Base-by-base conservation (phyloP, 2,113 vertebrate genomes). In the Corythoichthys intestinalis region DNA sequence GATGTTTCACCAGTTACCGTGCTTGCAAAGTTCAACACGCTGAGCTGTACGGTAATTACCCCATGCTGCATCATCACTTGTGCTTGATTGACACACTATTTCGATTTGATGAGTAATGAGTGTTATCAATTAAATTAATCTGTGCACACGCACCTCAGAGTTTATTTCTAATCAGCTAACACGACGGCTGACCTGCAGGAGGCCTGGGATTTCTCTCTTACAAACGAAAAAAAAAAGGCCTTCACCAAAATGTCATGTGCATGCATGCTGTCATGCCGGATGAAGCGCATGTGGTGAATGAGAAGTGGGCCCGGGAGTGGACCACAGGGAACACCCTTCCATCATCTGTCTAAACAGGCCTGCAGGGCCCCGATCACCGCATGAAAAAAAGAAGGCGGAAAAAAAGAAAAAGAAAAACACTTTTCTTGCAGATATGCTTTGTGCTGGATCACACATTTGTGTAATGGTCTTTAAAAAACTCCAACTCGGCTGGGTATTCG, bases 331-430 rank as follows among this genome's bases (percentile, higher is more conserved):
- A 73, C 78, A 87, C 74, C 87, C 81, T 89, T 89, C 88, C 83
- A 90, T 90, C 86, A 90, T 88, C 82, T 65, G 83, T 87, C 83
- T 87, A 82, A 87, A 87, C 82, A 80, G 82, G 84, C 84, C 84
- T 83, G 75, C 64, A 81, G 87, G 79, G 75, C 73, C 83, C 28
- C 44, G 69, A 83, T 85, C 79, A 86, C 83, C 41, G 3, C 44
- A 63, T 2, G 20, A 20, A 63, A 46, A 47, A 46, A 34, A 6
- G 41, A 44, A 44, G 41, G 41, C 6, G 41, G 41, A 4, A 44
- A 44, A 35, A 35, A 13, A 44, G 15, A 39, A 39, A 39, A 41
- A 61, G 9, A 47, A 87, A 85, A 88, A 0, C 75, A 63, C 81
- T 78, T 83, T 72, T 69, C 73, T 71, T 66, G 65, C 79, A 14